Percentiles rank a stretch among this genome's conserved stretches.
phyloP scores from a whole-genome alignment of 2,888 invertebrate species.

The Seira musarum region DNA sequence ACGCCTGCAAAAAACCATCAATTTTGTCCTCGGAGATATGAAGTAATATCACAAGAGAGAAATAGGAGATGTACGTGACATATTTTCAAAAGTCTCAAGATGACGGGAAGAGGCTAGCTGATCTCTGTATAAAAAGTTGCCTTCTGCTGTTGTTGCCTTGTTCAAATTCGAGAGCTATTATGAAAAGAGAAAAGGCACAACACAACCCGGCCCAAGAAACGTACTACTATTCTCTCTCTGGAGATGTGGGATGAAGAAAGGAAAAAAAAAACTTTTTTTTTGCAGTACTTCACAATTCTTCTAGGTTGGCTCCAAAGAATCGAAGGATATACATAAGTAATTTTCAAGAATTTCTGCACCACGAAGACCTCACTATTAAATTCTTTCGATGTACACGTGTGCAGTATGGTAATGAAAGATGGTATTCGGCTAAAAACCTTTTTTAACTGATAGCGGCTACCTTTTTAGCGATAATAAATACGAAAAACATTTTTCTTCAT shows the following conservation, averaged over 20 bases:
- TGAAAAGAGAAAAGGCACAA: background rate
- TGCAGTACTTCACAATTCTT: background rate
- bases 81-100: conserved; percentile 15
- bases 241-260: background rate
- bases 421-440: background rate
- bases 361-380: background rate
- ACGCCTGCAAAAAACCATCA: background rate
- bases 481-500: background rate
- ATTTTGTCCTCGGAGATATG: conserved; percentile 22
- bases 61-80: conserved; percentile 27
- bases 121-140: background rate
- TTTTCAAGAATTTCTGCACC: too few species aligned
- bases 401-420: background rate
- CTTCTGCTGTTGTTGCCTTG: background rate
- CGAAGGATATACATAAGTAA: too few species aligned
- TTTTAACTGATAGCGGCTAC: background rate
- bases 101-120: background rate
- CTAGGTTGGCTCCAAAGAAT: background rate
- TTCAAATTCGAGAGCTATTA: too few species aligned
- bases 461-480: background rate
- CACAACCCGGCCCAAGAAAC: background rate
- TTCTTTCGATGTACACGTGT: background rate
- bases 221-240: background rate
- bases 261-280: background rate
- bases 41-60: conserved; percentile 20